phyloP scores from a whole-genome alignment of 2,888 invertebrate genomes.

The Choristoneura rosaceana region DNA sequence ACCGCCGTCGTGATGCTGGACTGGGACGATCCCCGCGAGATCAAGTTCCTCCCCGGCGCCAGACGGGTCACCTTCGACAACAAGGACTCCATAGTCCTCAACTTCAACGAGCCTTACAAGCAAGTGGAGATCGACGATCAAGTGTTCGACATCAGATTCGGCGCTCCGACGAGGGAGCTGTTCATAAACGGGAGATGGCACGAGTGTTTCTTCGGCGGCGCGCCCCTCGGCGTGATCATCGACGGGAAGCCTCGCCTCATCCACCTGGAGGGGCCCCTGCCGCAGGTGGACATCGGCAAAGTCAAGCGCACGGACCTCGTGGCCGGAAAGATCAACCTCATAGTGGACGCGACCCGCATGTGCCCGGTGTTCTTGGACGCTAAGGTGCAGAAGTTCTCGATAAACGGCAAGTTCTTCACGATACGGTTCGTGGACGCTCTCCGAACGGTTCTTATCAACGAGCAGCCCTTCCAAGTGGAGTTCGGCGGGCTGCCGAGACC shows the following conservation, averaged over 20 bases:
- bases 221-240: constrained; percentile 92
- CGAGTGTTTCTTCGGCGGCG: constrained; percentile 97
- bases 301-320: constrained; percentile 92
- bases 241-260: constrained; percentile 91
- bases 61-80: constrained; percentile 91
- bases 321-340: constrained; percentile 93
- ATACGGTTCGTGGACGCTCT: constrained; percentile 93
- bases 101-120: constrained; percentile 89
- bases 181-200: constrained; percentile 95
- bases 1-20: constrained; percentile 94
- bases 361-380: constrained; percentile 93
- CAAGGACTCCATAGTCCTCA: constrained; percentile 87
- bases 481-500: constrained; percentile 94
- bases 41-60: constrained; percentile 93
- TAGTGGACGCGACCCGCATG: constrained; percentile 92
- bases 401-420: constrained; percentile 90
- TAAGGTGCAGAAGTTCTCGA: constrained; percentile 91
- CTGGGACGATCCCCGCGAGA: constrained; percentile 94
- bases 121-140: constrained; percentile 90
- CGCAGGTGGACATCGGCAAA: constrained; percentile 96
- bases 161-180: constrained; percentile 96
- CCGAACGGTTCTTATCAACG: constrained; percentile 91
- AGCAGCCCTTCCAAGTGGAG: constrained; percentile 90
- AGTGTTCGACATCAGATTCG: constrained; percentile 92
- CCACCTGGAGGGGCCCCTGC: constrained; percentile 95